Evolutionary conservation across 2,888 invertebrate species (phyloP), one percentile per base, ranked within the genome.

Genomic region (Byasa hedistus): DNA sequence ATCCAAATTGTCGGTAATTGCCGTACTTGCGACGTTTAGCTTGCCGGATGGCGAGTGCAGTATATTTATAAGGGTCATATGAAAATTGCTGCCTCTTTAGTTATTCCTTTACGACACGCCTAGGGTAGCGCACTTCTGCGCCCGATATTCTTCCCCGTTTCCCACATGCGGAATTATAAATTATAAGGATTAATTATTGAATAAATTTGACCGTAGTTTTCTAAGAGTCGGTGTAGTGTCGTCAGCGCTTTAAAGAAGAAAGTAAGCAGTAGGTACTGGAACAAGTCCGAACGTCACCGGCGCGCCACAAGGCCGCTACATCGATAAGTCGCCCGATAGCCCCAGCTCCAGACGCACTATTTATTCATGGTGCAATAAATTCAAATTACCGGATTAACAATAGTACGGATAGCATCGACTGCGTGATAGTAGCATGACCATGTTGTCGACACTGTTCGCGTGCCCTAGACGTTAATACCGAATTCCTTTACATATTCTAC

Each of bases 311-410:
- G 78, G 77, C 77, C 76, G 73, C 81, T 80, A 78, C 82, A 80
- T 84, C 87, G 90, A 89, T 90, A 79, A 82, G 87, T 81, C 76
- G 72, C 76, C 78, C 79, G 89, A 90, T 89, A 90, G 86, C 87
- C 84, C 68, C 78, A 81, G 80, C 79, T 75, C 73, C 71, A 76
- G 75, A 82, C 79, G 80, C 80, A 87, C 89, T 87, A 89, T 91
- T 90, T 90, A 89, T 89, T 86, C 89, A 87, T 84, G 85, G 80
- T 81, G 91, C 89, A 91, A 92, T 92, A 92, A 92, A 92, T 92
- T 92, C 91, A 91, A 92, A 92, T 92, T 92, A 92, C 91, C 79
- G 91, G 89, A 91, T 91, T 90, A 90, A 91, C 91, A 91, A 91
- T 91, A 90, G 85, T 84, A 80, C 72, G 88, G 91, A 91, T 92